phyloP scores from a whole-genome alignment of 2,888 invertebrate species.

The Eupithecia inturbata region DNA sequence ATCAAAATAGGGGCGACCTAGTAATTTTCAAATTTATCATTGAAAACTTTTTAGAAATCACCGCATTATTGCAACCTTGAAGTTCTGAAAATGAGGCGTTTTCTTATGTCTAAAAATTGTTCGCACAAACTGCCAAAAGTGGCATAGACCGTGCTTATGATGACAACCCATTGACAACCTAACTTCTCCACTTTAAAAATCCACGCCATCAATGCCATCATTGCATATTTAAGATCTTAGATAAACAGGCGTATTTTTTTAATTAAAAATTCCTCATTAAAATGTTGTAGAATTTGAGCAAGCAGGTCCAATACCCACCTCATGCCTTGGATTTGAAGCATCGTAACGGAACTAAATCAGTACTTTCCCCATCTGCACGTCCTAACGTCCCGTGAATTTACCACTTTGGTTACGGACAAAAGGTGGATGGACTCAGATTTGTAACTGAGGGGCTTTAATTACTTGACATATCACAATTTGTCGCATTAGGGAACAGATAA shows the following conservation, averaged over 20 bases:
- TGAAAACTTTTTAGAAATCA: background rate
- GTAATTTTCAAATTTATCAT: background rate
- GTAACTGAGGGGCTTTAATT: background rate
- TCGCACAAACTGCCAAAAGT: too few relatives aligned
- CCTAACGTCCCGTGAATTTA: constrained; percentile 22
- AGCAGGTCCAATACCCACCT: background rate
- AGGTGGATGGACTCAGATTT: constrained; percentile 18
- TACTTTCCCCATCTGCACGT: constrained; percentile 26
- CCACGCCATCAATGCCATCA: too few relatives aligned
- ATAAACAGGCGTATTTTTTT: too few relatives aligned
- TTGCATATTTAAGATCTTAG: too few relatives aligned
- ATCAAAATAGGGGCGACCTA: background rate
- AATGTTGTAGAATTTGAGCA: background rate
- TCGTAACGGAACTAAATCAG: constrained; percentile 11
- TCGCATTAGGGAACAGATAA: background rate
- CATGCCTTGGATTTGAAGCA: background rate
- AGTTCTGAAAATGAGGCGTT: background rate
- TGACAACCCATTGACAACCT: too few relatives aligned
- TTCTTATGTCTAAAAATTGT: too few relatives aligned
- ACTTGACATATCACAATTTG: background rate
- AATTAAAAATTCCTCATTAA: too few relatives aligned
- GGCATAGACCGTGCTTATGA: too few relatives aligned
- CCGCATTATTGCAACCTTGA: background rate
- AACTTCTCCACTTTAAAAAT: too few relatives aligned
- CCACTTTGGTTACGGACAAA: constrained; percentile 11